Base-by-base conservation (phyloP, 1,140 invertebrate genomes). In the Drosophila prosaltans region DNA sequence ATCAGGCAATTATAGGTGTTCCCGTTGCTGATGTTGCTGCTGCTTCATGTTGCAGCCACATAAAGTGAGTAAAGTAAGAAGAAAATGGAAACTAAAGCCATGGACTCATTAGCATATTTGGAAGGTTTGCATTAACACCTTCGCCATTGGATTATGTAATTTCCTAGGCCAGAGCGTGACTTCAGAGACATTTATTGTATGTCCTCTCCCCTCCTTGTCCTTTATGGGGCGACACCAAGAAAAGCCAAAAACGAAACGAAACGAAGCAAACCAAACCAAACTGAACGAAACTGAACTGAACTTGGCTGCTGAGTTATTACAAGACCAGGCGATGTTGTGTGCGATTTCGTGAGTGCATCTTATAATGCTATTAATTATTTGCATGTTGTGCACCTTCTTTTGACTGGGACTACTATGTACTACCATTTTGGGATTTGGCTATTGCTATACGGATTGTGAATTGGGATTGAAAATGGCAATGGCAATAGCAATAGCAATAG, bases 351-450 rank as follows among this genome's bases (percentile, higher is more conserved):
- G 89, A 91, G 89, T 91, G 89, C 89, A 91, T 91, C 89, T 91
- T 91, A 91, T 91, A 91, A 91, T 91, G 89, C 89, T 91, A 91
- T 91, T 91, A 91, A 91, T 91, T 91, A 91, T 91, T 91, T 91
- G 89, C 89, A 91, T 91, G 89, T 91, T 85, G 74, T 64, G 81
- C 89, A 91, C 79, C 89, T 80, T 78, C 63, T 59, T 51, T 51
- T 51, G 45, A 51, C 65, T 77, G 66, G 58, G 59, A 57, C 64
- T 21, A 43, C 48, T 48, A 43, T 67, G 58, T 11, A 48, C 66
- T 16, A 40, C 45, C 69, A 68, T 43, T 67, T 68, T 65, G 32
- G 36, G 11, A 51, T 26, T 26, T 51, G 21, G 7, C 5, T 3
- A 36, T 36, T 36, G 6, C 4, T 36, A 51, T 51, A 24, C 0